These are phyloP conservation scores for Prionace glauca DNA, from an alignment of 2,797 vertebrate genomes.

Conservation along the genomic window DNA sequence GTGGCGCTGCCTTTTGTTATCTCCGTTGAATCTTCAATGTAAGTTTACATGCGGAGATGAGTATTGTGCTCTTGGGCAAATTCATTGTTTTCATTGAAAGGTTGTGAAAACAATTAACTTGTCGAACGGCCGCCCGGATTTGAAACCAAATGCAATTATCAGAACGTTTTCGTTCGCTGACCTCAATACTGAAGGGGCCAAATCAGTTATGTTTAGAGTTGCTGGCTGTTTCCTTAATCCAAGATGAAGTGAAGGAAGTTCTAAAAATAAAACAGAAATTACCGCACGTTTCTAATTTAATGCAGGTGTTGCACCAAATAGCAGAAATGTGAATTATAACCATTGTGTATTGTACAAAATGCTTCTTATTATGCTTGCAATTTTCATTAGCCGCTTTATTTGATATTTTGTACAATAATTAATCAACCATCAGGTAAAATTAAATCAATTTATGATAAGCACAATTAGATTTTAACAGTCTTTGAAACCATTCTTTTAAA, in stretches of 20 bases:
- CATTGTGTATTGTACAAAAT: neutral
- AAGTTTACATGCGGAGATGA: neutral
- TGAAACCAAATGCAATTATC: neutral
- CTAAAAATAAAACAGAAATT: neutral
- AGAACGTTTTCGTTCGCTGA: neutral
- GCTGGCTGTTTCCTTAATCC: neutral
- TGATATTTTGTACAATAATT: neutral
- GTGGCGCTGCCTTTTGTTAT: neutral
- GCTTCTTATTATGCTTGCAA: neutral
- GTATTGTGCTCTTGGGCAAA: neutral
- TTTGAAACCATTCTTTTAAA: neutral
- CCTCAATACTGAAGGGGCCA: neutral
- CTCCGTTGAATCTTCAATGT: neutral
- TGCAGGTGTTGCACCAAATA: neutral
- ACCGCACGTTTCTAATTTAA: neutral
- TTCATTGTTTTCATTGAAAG: neutral
- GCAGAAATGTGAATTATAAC: neutral
- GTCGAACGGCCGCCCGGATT: neutral
- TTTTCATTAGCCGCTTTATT: neutral
- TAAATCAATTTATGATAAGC: neutral
- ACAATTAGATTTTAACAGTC: neutral
- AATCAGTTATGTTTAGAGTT: neutral
- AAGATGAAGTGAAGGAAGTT: neutral
- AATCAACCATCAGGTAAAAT: neutral
- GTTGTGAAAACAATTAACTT: neutral